These are phyloP conservation scores for Ara ararauna DNA, from an alignment of 2,797 vertebrate genomes.

Conservation along the genomic window DNA sequence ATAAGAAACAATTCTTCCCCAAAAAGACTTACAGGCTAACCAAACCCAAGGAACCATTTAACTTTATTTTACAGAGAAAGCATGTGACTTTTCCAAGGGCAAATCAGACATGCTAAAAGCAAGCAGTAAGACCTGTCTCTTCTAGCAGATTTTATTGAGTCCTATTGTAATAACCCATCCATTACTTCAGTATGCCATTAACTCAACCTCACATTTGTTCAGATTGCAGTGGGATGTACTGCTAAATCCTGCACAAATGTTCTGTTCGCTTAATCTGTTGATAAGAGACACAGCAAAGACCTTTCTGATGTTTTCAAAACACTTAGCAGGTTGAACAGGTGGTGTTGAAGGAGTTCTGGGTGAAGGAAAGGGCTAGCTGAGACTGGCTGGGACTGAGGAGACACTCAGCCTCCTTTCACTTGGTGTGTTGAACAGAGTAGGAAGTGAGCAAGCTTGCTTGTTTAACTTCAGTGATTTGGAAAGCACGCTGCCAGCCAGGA, in stretches of 20 bases:
- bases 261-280: conserved; percentile 2
- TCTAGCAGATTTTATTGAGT: background rate
- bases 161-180: background rate
- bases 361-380: background rate
- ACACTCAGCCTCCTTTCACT: background rate
- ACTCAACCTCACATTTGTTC: background rate
- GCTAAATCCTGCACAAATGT: background rate
- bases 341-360: conserved; percentile 22
- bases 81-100: background rate
- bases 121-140: background rate
- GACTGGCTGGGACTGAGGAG: background rate
- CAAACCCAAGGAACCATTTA: background rate
- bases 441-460: background rate
- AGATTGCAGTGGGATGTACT: background rate
- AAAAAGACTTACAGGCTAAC: background rate
- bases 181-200: background rate
- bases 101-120: background rate
- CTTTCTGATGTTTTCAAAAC: conserved; percentile 65
- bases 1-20: background rate
- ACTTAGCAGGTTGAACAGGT: conserved; percentile 24
- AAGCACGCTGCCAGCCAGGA: background rate
- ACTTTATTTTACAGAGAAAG: background rate
- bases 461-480: background rate
- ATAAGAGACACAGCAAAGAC: conserved; percentile 46
- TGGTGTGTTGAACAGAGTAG: background rate